A percentile compares a stretch with the other conserved stretches of the same genome.
Conservation (phyloP, 2,888 invertebrate genomes). For the Andrena marginata region DNA sequence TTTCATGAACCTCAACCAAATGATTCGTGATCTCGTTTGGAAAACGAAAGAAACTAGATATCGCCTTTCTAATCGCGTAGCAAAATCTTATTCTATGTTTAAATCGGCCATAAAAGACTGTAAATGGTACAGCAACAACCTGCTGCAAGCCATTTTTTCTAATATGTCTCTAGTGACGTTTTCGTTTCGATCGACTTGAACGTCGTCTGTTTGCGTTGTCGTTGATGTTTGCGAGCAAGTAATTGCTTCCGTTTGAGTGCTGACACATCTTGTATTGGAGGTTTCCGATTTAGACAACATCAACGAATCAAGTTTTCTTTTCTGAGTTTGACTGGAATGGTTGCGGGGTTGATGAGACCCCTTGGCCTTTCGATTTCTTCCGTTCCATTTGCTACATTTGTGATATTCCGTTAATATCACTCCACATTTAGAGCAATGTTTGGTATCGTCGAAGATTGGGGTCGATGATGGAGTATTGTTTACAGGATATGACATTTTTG, state of each 20-base stretch:
- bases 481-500: background rate
- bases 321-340: background rate
- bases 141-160: background rate
- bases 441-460: background rate
- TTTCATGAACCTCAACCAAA: no score
- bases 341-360: background rate
- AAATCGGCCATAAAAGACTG: background rate
- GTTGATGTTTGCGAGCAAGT: background rate
- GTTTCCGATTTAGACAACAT: no score
- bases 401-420: background rate
- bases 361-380: background rate
- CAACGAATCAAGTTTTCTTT: background rate
- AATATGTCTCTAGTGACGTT: background rate
- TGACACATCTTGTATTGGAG: background rate
- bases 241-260: constrained; percentile 11
- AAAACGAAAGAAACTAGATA: background rate
- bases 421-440: background rate
- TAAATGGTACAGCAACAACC: background rate
- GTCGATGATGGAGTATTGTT: background rate
- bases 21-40: no score
- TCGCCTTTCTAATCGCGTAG: background rate
- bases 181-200: background rate
- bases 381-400: background rate
- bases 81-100: background rate
- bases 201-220: background rate